Evolutionary conservation across 2,113 vertebrate genomes (phyloP).

Genomic region (Tragelaphus imberbis): DNA sequence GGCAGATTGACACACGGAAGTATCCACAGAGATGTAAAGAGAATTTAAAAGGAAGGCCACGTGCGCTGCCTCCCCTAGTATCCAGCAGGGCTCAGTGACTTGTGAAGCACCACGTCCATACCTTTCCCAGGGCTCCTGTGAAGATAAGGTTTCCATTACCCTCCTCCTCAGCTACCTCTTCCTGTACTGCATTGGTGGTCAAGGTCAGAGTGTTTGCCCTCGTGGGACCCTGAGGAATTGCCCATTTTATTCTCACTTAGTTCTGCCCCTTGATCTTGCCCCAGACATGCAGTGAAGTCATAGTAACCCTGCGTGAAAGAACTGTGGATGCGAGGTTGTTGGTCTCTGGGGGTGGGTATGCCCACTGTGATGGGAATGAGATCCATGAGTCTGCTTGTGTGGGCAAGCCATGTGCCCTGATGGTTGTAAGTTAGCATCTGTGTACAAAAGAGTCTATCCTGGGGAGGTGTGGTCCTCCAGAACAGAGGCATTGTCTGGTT

Average conservation of each 20-base stretch:
- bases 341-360: no score
- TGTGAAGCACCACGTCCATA: accelerated
- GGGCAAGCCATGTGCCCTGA: no score
- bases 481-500: not conserved
- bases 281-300: accelerated
- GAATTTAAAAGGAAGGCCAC: no score
- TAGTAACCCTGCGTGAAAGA: not conserved
- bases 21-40: not conserved
- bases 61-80: not conserved
- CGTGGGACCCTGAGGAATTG: not conserved
- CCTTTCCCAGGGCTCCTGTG: not conserved
- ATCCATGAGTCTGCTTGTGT: not conserved
- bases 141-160: not conserved
- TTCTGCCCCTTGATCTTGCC: not conserved
- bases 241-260: not conserved
- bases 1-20: not conserved
- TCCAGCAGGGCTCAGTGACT: no score
- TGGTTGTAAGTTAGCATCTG: not conserved
- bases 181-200: accelerated
- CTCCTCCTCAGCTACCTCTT: not conserved
- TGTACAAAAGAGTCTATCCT: no score
- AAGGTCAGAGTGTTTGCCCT: not conserved
- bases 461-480: not conserved
- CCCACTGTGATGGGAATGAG: not conserved
- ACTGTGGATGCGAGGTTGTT: accelerated